Evolutionary conservation across 2,888 invertebrate species (phyloP), one percentile per base, ranked within the genome.

Genomic region (Melipona bicolor): DNA sequence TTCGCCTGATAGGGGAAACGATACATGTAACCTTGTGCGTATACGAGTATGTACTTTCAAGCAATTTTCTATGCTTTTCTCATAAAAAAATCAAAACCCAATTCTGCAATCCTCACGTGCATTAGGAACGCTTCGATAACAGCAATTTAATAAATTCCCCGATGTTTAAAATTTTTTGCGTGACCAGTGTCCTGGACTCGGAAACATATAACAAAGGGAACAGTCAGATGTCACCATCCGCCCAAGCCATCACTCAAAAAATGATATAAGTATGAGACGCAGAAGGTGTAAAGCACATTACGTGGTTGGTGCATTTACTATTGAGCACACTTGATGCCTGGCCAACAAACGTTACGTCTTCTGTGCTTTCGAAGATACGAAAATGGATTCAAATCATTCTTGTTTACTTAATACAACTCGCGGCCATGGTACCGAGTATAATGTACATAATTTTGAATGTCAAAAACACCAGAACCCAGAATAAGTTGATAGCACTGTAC

Each of bases 391-490:
- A 4, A 0, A 76, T 69, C 0, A 21, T 88, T 0, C 15, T 77
- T 3, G 88, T 84, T 21, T 87, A 85, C 19, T 88, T 77, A 49
- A 56, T 91, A 3, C 75, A 89, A 0, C 61, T 75, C 6, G 83
- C 87, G 36, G 69, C 85, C 5, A 32, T 91, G 0, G 62, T 91
- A 5, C 90, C 91, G 0, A 85, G 88, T 9, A 50, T 86, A 0
- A 65, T 91, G 19, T 85, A 83, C n/a, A 86, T 89, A 2, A 84
- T 89, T 24, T 74, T 91, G 0, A 87, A 87, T 9, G 90, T 90
- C 24, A 85, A 85, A 9, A 84, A 89, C 67, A 77, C 88, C 0
- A 75, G 73, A 3, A 77, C 85, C 2, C 82, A 83, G n/a, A 59
- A 92, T 9, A 90, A 90, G 54, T 72, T 91, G 67, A 70, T 90